Evolutionary conservation across 2,888 invertebrate genomes (phyloP), one percentile per base, ranked within the genome.

Genomic region (Drosophila barbarae): DNA sequence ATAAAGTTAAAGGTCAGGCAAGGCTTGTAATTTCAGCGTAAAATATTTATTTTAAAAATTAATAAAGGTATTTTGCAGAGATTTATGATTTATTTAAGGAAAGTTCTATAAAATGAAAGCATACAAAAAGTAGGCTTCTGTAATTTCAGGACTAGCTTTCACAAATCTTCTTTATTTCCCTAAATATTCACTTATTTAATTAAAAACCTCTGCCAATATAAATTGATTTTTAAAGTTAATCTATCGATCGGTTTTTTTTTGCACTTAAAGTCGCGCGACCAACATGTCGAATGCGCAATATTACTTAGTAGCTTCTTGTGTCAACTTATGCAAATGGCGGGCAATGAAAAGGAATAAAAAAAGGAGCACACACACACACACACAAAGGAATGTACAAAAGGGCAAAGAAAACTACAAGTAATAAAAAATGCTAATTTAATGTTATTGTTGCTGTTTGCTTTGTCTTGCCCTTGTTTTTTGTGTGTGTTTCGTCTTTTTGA

Each of bases 381-480:
- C 32, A 51, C 36, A 44, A 38, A 21, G 63, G 63, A 63, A 34
- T 51, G 50, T 51, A 63, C 63, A 36, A 63, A 61, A 44, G 64
- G 64, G 49, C 58, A 64, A 54, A 12, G 50, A 66, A 78, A 80
- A 84, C 84, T 84, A 81, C 78, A 81, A 79, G 78, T 76, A 84
- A 82, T 84, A 84, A 82, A 82, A 84, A 82, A 81, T 81, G 83
- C 84, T 75, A 81, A 81, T 81, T 81, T 82, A 69, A 79, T 84
- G 80, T 80, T 84, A 83, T 83, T 78, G 75, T 77, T 78, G 75
- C 65, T 68, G 77, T 72, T 80, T 69, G 64, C 56, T 68, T 63
- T 55, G 66, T 71, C 68, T 75, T 68, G 58, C 57, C 42, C 47
- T 65, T 61, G 57, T 63, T 64, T 42, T 51, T 51, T 51, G 6